These are phyloP conservation scores for Trachurus trachurus DNA, from an alignment of 2,797 vertebrate genomes.

Conservation along the genomic window DNA sequence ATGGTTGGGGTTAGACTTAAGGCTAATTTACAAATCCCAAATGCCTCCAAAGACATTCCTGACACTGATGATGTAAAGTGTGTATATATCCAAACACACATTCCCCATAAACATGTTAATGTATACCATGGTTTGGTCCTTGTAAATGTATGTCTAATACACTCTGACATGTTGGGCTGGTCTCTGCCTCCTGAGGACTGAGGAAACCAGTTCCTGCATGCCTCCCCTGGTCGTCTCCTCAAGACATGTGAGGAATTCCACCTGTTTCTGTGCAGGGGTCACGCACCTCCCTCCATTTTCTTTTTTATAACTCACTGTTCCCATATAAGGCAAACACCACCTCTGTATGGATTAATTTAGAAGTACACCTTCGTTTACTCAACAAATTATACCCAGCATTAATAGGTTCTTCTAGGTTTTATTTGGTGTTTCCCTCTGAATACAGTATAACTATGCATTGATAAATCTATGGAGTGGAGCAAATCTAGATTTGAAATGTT, in stretches of 20 bases:
- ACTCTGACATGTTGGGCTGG: slow-evolving; percentile 19
- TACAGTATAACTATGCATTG: background rate
- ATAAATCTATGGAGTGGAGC: background rate
- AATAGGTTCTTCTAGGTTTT: background rate
- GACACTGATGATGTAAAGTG: slow-evolving; percentile 5
- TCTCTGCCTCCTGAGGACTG: slow-evolving; percentile 28
- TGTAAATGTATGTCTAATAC: slow-evolving; percentile 30
- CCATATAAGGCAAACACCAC: background rate
- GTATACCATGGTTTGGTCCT: background rate
- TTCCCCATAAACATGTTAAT: slow-evolving; percentile 7
- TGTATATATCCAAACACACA: slow-evolving; percentile 9
- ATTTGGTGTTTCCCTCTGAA: background rate
- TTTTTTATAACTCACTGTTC: slow-evolving; percentile 10
- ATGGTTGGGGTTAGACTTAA: background rate
- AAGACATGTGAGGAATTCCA: slow-evolving; percentile 64
- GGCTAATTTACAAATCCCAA: background rate
- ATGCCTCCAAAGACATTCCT: slow-evolving; percentile 3
- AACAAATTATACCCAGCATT: background rate
- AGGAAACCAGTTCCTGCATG: slow-evolving; percentile 61
- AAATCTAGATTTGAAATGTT: background rate
- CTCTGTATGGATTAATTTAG: background rate
- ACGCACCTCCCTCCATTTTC: slow-evolving; percentile 14
- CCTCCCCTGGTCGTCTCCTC: slow-evolving; percentile 40
- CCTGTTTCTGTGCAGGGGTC: slow-evolving; percentile 55
- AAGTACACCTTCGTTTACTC: background rate